Evolutionary conservation across 2,797 vertebrate genomes (phyloP).

Genomic region (Aplochiton taeniatus): DNA sequence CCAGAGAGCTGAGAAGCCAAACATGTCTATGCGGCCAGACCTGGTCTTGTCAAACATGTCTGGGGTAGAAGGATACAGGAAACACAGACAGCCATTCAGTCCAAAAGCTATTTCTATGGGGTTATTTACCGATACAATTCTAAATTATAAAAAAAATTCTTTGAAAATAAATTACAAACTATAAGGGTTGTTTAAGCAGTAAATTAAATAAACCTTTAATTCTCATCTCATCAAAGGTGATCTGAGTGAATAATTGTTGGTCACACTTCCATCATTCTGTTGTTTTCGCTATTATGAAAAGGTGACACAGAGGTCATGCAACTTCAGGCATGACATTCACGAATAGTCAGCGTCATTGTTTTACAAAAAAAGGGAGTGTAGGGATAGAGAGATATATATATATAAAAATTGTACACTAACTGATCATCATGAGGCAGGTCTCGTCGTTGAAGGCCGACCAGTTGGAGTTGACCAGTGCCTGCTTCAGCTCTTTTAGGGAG

Average conservation of each 20-base stretch:
- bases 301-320: not conserved
- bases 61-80: conserved; percentile 43
- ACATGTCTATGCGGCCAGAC: conserved; percentile 85
- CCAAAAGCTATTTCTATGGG: not conserved
- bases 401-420: conserved; percentile 73
- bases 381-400: too few relatives aligned
- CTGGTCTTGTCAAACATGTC: conserved; percentile 95
- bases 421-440: conserved; percentile 95
- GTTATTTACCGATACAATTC: too few relatives aligned
- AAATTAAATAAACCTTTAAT: too few relatives aligned
- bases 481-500: conserved; percentile 89
- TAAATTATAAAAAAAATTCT: not conserved
- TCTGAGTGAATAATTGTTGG: too few relatives aligned
- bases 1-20: conserved; percentile 90
- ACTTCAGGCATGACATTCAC: not conserved
- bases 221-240: too few relatives aligned
- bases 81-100: too few relatives aligned
- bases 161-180: not conserved
- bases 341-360: too few relatives aligned
- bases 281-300: not conserved
- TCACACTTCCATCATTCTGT: conserved; percentile 1
- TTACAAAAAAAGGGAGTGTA: too few relatives aligned
- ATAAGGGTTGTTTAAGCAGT: not conserved
- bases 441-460: conserved; percentile 92
- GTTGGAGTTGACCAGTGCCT: conserved; percentile 94